Evolutionary conservation across 2,888 invertebrate species (phyloP).

Genomic region (Phasia obesa): DNA sequence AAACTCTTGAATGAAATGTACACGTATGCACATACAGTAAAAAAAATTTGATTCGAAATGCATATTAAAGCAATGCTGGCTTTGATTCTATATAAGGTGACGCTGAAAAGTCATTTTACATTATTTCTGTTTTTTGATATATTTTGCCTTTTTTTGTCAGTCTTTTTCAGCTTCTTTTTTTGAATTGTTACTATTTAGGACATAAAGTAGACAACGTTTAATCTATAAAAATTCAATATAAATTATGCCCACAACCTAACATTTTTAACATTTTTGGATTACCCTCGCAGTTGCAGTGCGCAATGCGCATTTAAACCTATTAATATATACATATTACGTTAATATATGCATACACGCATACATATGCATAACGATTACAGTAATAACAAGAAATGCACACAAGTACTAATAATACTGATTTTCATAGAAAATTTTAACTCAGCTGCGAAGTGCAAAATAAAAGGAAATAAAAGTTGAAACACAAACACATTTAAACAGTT

Average conservation of each 20-base stretch:
- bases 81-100: background rate
- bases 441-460: constrained; percentile 2
- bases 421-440: constrained; percentile 35
- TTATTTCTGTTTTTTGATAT: background rate
- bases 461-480: background rate
- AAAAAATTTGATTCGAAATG: constrained; percentile 25
- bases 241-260: background rate
- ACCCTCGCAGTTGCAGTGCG: constrained; percentile 20
- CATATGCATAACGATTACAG: background rate
- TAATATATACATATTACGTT: constrained; percentile 10
- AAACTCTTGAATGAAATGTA: constrained; percentile 56
- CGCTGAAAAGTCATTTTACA: background rate
- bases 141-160: no score
- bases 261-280: background rate
- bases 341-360: constrained; percentile 6
- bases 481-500: constrained; percentile 16
- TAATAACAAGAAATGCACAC: constrained; percentile 15
- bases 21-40: background rate
- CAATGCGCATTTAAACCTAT: constrained; percentile 55
- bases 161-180: background rate
- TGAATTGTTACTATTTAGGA: no score
- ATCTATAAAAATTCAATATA: no score
- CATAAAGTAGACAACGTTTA: background rate
- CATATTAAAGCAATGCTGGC: background rate
- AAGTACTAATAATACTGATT: constrained; percentile 14